phyloP scores from a whole-genome alignment of 2,888 invertebrate genomes.

The Tortricodes alternella region DNA sequence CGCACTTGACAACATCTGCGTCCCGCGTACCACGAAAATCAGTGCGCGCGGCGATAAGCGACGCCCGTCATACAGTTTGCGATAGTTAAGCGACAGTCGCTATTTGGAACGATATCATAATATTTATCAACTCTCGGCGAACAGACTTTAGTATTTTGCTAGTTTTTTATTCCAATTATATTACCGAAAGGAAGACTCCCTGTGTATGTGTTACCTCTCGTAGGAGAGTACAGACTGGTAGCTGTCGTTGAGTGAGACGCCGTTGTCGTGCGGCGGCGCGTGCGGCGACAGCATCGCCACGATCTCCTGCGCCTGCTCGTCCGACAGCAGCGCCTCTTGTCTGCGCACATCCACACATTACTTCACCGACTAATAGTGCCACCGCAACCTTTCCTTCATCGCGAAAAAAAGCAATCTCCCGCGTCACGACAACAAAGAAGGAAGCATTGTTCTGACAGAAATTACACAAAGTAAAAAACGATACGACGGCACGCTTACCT shows the following conservation, averaged over 20 bases:
- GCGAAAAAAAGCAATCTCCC: constrained; percentile 6
- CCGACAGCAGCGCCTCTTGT: constrained; percentile 91
- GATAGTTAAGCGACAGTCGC: no score
- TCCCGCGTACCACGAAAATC: no score
- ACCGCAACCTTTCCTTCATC: background rate
- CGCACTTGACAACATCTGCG: no score
- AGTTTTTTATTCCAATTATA: background rate
- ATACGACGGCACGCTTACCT: constrained; percentile 84
- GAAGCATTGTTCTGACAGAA: constrained; percentile 4
- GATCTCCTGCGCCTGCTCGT: constrained; percentile 95
- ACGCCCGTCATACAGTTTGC: no score
- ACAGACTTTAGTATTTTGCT: no score
- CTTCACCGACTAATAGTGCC: background rate
- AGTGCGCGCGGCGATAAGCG: no score
- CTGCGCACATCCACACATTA: constrained; percentile 61
- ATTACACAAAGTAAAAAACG: constrained; percentile 26
- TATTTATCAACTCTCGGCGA: no score
- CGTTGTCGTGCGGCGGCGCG: constrained; percentile 71
- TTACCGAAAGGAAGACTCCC: background rate
- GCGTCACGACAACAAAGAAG: constrained; percentile 22
- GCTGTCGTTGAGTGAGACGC: constrained; percentile 82
- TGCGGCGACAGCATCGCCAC: constrained; percentile 89
- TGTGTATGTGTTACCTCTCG: constrained; percentile 61
- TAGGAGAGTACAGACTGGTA: constrained; percentile 82
- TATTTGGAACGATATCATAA: no score